phyloP scores from a whole-genome alignment of 2,888 invertebrate species.

The Cephus spinipes region DNA sequence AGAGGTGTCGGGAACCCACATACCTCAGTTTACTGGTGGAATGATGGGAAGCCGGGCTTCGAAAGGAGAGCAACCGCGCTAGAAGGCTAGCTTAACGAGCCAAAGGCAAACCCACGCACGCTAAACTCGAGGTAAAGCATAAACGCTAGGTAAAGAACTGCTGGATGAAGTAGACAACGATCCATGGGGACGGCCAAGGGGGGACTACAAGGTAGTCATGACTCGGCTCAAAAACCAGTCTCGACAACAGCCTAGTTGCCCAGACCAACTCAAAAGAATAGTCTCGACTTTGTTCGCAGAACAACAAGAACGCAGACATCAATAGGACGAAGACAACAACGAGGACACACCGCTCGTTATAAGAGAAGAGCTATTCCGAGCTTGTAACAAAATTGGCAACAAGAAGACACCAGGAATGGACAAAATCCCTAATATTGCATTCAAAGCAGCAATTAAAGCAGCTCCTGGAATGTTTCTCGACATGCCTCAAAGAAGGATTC shows the following conservation, averaged over 20 bases:
- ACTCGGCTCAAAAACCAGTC: constrained; percentile 19
- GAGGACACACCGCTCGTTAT: constrained; percentile 10
- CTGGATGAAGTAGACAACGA: constrained; percentile 25
- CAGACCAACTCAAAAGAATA: constrained; percentile 9
- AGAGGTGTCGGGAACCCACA: constrained; percentile 14
- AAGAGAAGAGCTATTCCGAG: constrained; percentile 15
- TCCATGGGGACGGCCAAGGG: constrained; percentile 26
- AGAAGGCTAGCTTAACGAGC: constrained; percentile 11
- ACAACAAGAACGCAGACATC: background rate
- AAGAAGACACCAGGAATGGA: background rate
- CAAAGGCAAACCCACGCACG: background rate
- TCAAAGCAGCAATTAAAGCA: too few relatives aligned
- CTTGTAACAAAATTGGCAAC: constrained; percentile 8
- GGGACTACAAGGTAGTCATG: constrained; percentile 34
- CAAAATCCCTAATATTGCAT: too few relatives aligned
- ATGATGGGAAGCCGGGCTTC: constrained; percentile 16
- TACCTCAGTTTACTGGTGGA: constrained; percentile 28
- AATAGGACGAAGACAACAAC: too few relatives aligned
- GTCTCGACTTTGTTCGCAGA: constrained; percentile 22
- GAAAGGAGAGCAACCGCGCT: constrained; percentile 13
- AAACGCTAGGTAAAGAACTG: too few relatives aligned
- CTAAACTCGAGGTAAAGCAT: constrained; percentile 15
- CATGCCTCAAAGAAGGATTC: too few relatives aligned
- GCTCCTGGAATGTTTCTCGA: too few relatives aligned
- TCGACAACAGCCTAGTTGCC: constrained; percentile 11